Base-by-base conservation (phyloP, 2,113 vertebrate species). In the Syrrhaptes paradoxus region DNA sequence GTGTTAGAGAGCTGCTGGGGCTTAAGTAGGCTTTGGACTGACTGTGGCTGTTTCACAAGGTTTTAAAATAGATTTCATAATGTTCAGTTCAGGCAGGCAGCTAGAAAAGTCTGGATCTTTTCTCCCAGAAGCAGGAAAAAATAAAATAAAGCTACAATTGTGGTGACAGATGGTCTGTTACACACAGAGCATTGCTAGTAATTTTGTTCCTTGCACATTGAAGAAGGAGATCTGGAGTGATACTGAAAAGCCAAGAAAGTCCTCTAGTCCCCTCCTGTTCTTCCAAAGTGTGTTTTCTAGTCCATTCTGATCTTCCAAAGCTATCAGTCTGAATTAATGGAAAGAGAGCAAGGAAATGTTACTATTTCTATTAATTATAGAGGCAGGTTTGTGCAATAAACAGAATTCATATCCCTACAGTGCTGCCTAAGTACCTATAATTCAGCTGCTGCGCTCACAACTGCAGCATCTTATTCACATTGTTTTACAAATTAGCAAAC, bases 301-400 rank as follows among this genome's bases (percentile, higher is more conserved):
- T 61, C 49, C 34, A 9, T 25, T 85, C 52, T 65, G 49, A n/a
- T 68, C 65, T 86, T 81, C 83, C 13, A 49, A 78, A 89, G 49
- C 65, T 41, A 95, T 89, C 58, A 54, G 68, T 96, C 52, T 91
- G 74, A 88, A 80, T 85, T 97, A 96, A 95, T 96, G 93, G 71
- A 87, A 90, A 68, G 49, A 89, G 72, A 86, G 72, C 65, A 79
- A 91, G 85, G 61, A 70, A 88, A 92, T 63, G 38, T 32, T 73
- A 71, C 75, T 58, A 75, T 96, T 96, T 92, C 94, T 94, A 94
- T 94, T 93, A 94, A 94, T 95, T 89, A 94, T 85, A 81, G 83
- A 87, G 72, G 46, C 78, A 91, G 84, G 67, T 92, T 89, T 89
- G 78, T 76, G 80, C 70, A 84, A 92, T 92, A 91, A 91, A 63